Conservation (phyloP, 23 tunicate species). For the Ciona savignyi region DNA sequence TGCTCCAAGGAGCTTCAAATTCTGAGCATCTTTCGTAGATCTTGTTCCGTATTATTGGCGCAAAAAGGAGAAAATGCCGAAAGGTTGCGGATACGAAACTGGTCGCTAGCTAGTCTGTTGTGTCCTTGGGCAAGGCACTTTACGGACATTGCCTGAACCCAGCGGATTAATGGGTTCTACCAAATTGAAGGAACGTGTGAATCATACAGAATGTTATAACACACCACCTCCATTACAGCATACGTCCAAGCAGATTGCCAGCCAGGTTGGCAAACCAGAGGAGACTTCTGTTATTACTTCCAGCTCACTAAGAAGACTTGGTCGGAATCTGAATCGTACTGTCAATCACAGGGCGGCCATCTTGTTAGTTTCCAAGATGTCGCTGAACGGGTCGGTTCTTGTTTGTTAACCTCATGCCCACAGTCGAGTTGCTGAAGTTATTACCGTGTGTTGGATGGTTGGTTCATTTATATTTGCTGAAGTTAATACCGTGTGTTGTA, state of each 20-base stretch:
- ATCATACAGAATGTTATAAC: background rate
- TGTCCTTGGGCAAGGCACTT: too few species aligned
- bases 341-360: constrained; percentile 24
- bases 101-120: too few species aligned
- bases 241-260: constrained; percentile 14
- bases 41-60: too few species aligned
- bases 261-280: constrained; percentile 12
- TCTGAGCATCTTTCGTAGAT: too few species aligned
- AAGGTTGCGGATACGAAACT: too few species aligned
- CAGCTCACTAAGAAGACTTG: background rate
- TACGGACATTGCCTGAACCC: too few species aligned
- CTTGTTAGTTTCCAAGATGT: constrained; percentile 26
- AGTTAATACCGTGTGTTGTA: background rate
- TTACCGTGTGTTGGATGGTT: background rate
- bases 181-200: too few species aligned
- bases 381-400: constrained; percentile 13
- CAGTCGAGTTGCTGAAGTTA: background rate
- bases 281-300: constrained; percentile 9
- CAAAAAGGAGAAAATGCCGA: too few species aligned
- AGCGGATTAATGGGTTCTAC: too few species aligned
- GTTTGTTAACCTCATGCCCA: background rate
- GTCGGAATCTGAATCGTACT: constrained; percentile 11
- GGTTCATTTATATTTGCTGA: background rate
- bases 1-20: too few species aligned
- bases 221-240: background rate